These are phyloP conservation scores for Tholera decimalis DNA, from an alignment of 2,888 invertebrate genomes.

Conservation along the genomic window DNA sequence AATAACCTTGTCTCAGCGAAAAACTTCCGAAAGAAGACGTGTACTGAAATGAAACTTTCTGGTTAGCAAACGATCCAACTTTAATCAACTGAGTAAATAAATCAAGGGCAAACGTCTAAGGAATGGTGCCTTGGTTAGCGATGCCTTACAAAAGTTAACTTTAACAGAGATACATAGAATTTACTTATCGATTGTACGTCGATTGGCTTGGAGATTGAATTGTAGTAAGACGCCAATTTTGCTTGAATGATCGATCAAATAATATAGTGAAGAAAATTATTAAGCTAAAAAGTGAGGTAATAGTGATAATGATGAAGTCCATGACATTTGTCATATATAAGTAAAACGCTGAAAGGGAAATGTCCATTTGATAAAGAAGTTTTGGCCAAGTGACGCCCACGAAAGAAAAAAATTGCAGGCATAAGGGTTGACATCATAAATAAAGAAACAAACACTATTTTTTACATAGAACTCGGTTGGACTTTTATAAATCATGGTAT, in stretches of 20 bases:
- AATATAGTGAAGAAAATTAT: no score
- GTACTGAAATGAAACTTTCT: neutral
- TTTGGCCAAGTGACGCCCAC: no score
- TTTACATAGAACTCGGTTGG: no score
- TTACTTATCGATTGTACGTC: neutral
- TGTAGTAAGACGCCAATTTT: neutral
- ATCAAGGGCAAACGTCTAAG: neutral
- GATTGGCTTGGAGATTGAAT: neutral
- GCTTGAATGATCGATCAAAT: neutral
- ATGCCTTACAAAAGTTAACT: conserved; percentile 22
- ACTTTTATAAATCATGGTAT: no score
- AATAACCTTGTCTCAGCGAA: neutral
- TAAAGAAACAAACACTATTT: no score
- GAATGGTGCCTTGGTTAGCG: conserved; percentile 3
- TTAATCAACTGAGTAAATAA: conserved; percentile 26
- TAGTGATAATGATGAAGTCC: no score
- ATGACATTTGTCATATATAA: no score
- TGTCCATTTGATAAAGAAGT: no score
- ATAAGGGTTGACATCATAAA: no score
- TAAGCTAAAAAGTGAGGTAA: no score
- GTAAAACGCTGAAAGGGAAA: no score
- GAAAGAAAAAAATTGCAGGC: no score
- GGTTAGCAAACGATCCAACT: conserved; percentile 14
- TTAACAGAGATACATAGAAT: neutral
- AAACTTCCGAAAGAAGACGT: neutral